These are phyloP conservation scores for Oreochromis aureus DNA, from an alignment of 2,113 vertebrate genomes.

Conservation along the genomic window DNA sequence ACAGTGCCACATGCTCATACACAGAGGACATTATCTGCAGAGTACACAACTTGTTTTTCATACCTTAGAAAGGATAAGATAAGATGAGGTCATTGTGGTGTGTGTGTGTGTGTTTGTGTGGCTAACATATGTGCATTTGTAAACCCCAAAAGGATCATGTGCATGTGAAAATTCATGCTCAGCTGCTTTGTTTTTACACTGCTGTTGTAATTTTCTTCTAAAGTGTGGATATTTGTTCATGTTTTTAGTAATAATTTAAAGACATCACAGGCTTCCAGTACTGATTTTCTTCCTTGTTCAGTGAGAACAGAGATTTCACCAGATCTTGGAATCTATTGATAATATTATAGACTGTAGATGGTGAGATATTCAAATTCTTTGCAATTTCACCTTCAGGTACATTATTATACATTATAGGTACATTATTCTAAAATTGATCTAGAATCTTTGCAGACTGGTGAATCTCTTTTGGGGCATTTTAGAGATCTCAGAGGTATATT, in stretches of 20 bases:
- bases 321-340: neutral
- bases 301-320: neutral
- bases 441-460: neutral
- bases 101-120: neutral
- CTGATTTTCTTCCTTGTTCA: neutral
- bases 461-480: neutral
- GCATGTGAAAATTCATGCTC: neutral
- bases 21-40: neutral
- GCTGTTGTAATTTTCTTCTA: neutral
- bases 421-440: neutral
- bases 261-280: neutral
- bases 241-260: neutral
- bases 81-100: neutral
- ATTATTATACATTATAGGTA: neutral
- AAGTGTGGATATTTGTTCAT: neutral
- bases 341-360: neutral
- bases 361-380: neutral
- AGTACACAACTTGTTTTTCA: neutral
- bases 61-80: neutral
- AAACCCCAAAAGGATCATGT: neutral
- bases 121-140: neutral
- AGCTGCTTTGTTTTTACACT: neutral
- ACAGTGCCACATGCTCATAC: neutral
- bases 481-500: neutral
- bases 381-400: fast-evolving